Evolutionary conservation across 2,797 vertebrate genomes (phyloP).

Genomic region (Bovichtus diacanthus): DNA sequence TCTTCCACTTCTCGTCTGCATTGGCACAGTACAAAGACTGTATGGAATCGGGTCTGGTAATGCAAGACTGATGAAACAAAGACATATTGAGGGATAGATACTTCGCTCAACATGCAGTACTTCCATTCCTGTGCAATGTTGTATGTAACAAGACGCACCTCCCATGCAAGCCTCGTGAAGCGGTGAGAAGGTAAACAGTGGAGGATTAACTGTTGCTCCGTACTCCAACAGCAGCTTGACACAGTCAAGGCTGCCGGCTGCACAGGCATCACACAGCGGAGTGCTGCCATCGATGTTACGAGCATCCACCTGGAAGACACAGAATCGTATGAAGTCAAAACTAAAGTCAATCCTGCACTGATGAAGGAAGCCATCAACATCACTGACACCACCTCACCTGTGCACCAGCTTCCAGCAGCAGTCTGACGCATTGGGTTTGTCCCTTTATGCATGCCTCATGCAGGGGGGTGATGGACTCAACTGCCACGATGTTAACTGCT

Average conservation of each 20-base stretch:
- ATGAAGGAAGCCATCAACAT: not conserved
- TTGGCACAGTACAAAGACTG: not conserved
- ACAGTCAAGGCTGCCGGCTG: constrained; percentile 92
- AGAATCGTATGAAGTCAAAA: not conserved
- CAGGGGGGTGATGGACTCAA: constrained; percentile 95
- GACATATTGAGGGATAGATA: not conserved
- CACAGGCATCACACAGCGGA: constrained; percentile 94
- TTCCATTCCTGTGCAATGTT: constrained; percentile 2
- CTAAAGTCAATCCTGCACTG: not conserved
- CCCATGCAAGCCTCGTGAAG: constrained; percentile 98
- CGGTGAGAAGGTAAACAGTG: constrained; percentile 92
- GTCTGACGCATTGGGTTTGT: constrained; percentile 90
- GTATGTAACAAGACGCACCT: constrained; percentile 77
- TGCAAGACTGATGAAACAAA: not conserved
- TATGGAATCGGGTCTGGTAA: not conserved
- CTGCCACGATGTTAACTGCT: constrained; percentile 92
- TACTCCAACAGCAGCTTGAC: constrained; percentile 90
- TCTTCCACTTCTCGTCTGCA: not conserved
- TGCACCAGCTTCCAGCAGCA: constrained; percentile 91
- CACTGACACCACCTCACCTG: constrained; percentile 75
- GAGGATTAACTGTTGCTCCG: constrained; percentile 94
- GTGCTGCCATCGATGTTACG: constrained; percentile 97
- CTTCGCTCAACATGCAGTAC: not conserved
- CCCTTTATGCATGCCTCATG: constrained; percentile 95
- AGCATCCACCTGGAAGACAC: constrained; percentile 90